Evolutionary conservation across 1,140 invertebrate genomes (phyloP), one percentile per base, ranked within the genome.

Genomic region (Macrotrachela quadricornifera): DNA sequence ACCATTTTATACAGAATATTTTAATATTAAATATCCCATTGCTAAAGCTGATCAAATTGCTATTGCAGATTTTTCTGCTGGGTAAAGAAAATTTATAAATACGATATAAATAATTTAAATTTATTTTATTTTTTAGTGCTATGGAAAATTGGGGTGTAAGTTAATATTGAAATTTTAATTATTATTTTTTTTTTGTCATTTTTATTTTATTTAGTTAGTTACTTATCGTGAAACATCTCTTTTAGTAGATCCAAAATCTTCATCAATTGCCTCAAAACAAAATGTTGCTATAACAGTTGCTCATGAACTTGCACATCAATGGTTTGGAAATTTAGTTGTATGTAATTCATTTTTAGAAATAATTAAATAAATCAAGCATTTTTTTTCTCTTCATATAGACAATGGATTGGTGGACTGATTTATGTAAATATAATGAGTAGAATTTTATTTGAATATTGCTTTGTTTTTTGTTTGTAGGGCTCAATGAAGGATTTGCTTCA

Each of bases 31-130:
- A 1, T 96, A 94, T 74, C 88, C 88, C 0, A 68, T 96, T 42
- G 86, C 87, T 11, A 95, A 96, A 69, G 82, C 91, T 63, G 90
- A 96, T 72, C 75, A 91, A 44, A 85, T 95, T 61, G 86, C 86
- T 30, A 84, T 95, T 63, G 79, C 86, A 15, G 87, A 94, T 66
- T 94, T 68, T 59, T 60, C 64, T 57, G 60, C 64, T 55, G 64
- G 67, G 10, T 64, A 52, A 40, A 46, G 17, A 82, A 74, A 79
- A 85, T 68, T 14, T 64, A 94, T 16, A 82, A 85, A 0, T 94
- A 83, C 64, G 94, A 91, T 66, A 87, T 88, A 60, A 77, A 85
- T 21, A 92, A 92, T 64, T 94, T 94, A 69, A 77, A 96, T 72
- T 75, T 91, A 44, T 85, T 95, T 61, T 86, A 83, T 95, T 63